A percentile compares a stretch with the other conserved stretches of the same genome.
Conservation (phyloP, 2,888 invertebrate species). For the Patella caerulea region DNA sequence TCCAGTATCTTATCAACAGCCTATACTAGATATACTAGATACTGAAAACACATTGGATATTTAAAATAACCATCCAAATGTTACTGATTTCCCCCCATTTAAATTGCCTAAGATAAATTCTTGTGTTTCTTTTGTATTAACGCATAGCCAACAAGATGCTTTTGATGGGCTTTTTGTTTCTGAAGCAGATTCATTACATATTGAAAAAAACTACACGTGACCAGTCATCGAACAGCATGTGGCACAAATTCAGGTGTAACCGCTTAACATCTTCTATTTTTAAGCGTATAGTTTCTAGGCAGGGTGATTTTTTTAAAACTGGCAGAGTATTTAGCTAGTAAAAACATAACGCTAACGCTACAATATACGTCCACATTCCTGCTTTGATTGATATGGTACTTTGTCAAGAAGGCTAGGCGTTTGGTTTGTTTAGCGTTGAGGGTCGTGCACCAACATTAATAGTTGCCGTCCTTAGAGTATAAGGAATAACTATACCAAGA, state of each 20-base stretch:
- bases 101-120: background rate
- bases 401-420: too few species aligned
- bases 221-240: background rate
- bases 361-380: too few species aligned
- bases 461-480: too few species aligned
- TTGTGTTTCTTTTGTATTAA: background rate
- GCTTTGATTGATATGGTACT: too few species aligned
- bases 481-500: too few species aligned
- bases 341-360: too few species aligned
- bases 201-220: background rate
- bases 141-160: background rate
- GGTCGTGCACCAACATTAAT: too few species aligned
- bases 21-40: background rate
- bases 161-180: background rate
- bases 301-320: background rate
- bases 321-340: background rate
- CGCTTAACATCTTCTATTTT: background rate
- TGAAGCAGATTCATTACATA: background rate
- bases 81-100: background rate
- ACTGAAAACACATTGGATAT: background rate
- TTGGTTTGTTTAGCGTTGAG: too few species aligned
- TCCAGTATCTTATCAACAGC: too few species aligned
- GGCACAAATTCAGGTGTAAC: slow-evolving; percentile 9
- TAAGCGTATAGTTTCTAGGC: background rate
- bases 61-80: background rate